phyloP scores from a whole-genome alignment of 2,797 vertebrate species.

The Ceryle rudis region DNA sequence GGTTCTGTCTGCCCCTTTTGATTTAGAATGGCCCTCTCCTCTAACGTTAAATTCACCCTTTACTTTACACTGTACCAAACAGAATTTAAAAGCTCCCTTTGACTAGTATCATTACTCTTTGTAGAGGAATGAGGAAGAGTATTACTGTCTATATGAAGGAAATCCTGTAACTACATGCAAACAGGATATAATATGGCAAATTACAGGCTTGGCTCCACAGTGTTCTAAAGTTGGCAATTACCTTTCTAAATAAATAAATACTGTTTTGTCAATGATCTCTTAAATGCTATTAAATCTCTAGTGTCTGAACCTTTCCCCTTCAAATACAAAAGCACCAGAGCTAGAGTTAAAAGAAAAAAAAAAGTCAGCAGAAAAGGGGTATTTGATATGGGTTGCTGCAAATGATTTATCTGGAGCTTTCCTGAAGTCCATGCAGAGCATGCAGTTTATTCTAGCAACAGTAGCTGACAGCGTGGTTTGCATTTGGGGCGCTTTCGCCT shows the following conservation, averaged over 20 bases:
- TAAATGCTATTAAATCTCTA: not conserved
- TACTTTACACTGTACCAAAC: not conserved
- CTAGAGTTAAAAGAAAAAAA: not conserved
- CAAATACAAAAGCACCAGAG: conserved; percentile 30
- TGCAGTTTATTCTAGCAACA: conserved; percentile 56
- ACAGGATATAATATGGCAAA: not conserved
- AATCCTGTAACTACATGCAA: not conserved
- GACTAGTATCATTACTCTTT: not conserved
- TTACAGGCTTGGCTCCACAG: not conserved
- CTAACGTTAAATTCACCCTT: not conserved
- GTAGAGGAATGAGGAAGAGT: not conserved
- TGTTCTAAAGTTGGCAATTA: not conserved
- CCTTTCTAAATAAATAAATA: not conserved
- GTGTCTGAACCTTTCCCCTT: conserved; percentile 7
- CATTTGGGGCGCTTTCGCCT: conserved; percentile 19
- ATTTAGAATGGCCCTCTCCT: not conserved
- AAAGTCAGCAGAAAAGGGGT: conserved; percentile 56
- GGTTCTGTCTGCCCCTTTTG: not conserved
- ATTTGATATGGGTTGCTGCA: conserved; percentile 37
- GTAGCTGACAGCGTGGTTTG: conserved; percentile 63
- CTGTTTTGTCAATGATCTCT: not conserved
- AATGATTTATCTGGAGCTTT: conserved; percentile 51
- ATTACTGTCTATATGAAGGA: not conserved
- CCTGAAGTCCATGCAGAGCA: conserved; percentile 66
- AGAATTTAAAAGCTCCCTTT: not conserved